These are phyloP conservation scores for Gallinago paraguaiae DNA, from an alignment of 2,113 vertebrate species.

Conservation along the genomic window DNA sequence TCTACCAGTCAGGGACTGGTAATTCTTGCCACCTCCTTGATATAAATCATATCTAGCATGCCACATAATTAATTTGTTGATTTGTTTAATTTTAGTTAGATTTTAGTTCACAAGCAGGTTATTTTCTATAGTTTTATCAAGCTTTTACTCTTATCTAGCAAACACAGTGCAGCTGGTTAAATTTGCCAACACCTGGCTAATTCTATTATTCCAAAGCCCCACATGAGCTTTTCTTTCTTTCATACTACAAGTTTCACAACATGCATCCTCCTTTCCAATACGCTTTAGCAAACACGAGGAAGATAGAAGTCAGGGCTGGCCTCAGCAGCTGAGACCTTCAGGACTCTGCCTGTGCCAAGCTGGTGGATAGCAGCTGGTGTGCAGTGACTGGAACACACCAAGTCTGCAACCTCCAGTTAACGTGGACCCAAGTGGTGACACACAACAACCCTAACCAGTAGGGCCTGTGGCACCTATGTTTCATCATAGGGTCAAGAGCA, in stretches of 20 bases:
- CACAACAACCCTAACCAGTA: fast-evolving
- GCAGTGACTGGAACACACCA: not conserved
- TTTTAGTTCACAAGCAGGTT: not conserved
- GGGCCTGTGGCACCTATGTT: not conserved
- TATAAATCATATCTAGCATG: not conserved
- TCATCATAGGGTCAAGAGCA: not conserved
- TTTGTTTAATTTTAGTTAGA: not conserved
- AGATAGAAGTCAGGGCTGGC: not conserved
- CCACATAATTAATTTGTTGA: not conserved
- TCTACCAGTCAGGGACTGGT: not conserved
- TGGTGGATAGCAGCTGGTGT: not conserved
- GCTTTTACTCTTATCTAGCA: not conserved
- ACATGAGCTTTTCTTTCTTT: not conserved
- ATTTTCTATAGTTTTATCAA: not conserved
- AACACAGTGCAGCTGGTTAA: not conserved
- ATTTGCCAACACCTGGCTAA: not conserved
- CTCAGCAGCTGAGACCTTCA: not conserved
- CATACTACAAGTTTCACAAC: not conserved
- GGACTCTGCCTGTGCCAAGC: not conserved
- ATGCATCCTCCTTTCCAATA: not conserved
- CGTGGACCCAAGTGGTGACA: fast-evolving
- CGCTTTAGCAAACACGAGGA: not conserved
- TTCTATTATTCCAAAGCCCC: not conserved
- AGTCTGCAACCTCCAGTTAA: not conserved
- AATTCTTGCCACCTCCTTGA: not conserved